Conservation (phyloP, 2,888 invertebrate species). For the Leucania comma region DNA sequence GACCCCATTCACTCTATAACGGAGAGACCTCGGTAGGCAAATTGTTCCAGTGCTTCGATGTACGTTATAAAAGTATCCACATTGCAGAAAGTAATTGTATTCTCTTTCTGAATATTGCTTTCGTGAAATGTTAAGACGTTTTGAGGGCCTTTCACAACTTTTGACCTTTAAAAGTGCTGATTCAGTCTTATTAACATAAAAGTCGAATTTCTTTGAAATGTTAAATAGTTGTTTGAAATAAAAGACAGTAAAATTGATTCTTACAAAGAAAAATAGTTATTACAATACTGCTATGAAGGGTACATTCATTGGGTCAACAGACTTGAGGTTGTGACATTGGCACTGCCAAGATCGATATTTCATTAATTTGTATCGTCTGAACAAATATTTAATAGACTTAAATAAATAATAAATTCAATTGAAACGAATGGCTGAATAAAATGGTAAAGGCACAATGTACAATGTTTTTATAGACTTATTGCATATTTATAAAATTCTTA, state of each 20-base stretch:
- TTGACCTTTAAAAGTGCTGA: not conserved
- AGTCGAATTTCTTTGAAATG: not conserved
- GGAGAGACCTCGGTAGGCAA: too few species aligned
- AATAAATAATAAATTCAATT: not conserved
- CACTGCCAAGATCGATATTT: not conserved
- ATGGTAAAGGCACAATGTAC: too few species aligned
- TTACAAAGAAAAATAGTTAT: not conserved
- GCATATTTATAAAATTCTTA: too few species aligned
- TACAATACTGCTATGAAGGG: not conserved
- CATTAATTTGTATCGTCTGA: constrained; percentile 6
- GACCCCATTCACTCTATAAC: too few species aligned
- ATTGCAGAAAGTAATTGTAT: constrained; percentile 7
- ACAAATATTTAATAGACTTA: not conserved
- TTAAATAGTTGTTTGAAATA: not conserved
- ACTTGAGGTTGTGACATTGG: not conserved
- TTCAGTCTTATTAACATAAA: not conserved
- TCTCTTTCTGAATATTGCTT: not conserved
- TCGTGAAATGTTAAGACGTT: not conserved
- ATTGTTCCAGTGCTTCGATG: too few species aligned
- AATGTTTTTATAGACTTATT: too few species aligned
- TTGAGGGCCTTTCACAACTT: not conserved
- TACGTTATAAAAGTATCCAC: not conserved
- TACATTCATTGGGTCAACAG: constrained; percentile 9
- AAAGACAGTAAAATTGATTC: not conserved
- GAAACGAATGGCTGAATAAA: too few species aligned